A percentile compares a stretch with the other conserved stretches of the same genome.
These are phyloP conservation scores for Elephantulus edwardii DNA, from an alignment of 2,113 vertebrate genomes.

Conservation along the genomic window DNA sequence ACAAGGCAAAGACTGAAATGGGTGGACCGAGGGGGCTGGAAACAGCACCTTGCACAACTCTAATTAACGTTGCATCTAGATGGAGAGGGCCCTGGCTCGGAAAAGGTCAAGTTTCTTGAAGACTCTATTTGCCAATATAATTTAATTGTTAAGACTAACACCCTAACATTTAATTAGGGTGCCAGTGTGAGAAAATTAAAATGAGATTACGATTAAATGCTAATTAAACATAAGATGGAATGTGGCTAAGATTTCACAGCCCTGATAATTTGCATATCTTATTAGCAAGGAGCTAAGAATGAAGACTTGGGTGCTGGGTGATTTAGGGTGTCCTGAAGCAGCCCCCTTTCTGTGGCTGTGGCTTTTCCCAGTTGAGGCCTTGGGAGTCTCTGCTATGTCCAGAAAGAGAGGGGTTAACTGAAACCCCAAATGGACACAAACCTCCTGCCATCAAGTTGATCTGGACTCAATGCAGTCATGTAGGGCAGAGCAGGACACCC, in stretches of 20 bases:
- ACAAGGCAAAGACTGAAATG: not conserved
- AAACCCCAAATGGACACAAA: no score
- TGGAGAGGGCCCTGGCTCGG: conserved; percentile 63
- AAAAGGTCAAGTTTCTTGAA: conserved; percentile 80
- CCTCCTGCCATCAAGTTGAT: no score
- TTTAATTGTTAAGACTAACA: conserved; percentile 61
- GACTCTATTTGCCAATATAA: conserved; percentile 75
- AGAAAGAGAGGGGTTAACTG: not conserved
- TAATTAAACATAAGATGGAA: conserved; percentile 80
- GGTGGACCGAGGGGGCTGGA: not conserved
- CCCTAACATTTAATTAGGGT: conserved; percentile 76
- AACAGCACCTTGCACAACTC: conserved; percentile 19
- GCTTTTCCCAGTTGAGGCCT: not conserved
- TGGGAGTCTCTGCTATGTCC: not conserved
- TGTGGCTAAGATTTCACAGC: conserved; percentile 63
- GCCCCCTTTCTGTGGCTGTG: not conserved
- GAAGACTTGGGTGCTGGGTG: not conserved
- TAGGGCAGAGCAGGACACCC: no score
- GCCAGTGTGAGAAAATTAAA: conserved; percentile 72
- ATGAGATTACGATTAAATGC: conserved; percentile 75
- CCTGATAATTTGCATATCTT: conserved; percentile 64
- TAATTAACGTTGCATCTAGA: conserved; percentile 74
- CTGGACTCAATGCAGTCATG: no score
- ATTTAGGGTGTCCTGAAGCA: not conserved
- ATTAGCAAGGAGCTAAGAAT: conserved; percentile 36